Percentiles rank a stretch among this genome's conserved stretches.
phyloP scores from a whole-genome alignment of 2,113 vertebrate genomes.

The Phoxinus phoxinus region DNA sequence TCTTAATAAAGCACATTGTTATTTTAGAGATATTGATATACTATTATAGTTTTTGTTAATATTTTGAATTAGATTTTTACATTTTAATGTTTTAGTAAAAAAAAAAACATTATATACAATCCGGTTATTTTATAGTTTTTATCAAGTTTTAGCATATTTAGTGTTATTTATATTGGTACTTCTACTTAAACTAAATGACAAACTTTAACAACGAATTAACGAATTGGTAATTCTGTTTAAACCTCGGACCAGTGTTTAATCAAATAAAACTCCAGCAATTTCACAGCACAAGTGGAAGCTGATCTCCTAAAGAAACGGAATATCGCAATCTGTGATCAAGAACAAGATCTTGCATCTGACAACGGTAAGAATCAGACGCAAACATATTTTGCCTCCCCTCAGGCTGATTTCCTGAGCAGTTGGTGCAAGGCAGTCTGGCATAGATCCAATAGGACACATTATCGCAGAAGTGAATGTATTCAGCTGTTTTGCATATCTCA shows the following conservation, averaged over 20 bases:
- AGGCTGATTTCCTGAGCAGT: slow-evolving; percentile 15
- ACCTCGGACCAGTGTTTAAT: too few species aligned
- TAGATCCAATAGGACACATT: slow-evolving; percentile 13
- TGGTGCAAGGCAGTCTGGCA: slow-evolving; percentile 6
- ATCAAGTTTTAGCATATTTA: too few species aligned
- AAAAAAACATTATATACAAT: too few species aligned
- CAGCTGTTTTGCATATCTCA: slow-evolving; percentile 32
- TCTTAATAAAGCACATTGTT: too few species aligned
- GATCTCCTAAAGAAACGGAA: neutral
- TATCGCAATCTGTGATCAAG: neutral
- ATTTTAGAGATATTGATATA: too few species aligned
- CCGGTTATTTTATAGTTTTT: too few species aligned
- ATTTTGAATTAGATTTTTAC: too few species aligned
- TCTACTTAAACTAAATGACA: too few species aligned
- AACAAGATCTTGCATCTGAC: neutral
- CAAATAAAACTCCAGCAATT: neutral
- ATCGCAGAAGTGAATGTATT: slow-evolving; percentile 13
- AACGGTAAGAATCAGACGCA: neutral
- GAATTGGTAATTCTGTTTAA: too few species aligned
- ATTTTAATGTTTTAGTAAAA: too few species aligned
- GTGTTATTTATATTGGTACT: too few species aligned
- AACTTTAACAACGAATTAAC: neutral
- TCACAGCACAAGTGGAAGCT: neutral
- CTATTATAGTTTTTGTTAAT: too few species aligned
- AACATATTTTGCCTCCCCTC: neutral